These are phyloP conservation scores for Panorpa germanica DNA, from an alignment of 2,888 invertebrate genomes.

Conservation along the genomic window DNA sequence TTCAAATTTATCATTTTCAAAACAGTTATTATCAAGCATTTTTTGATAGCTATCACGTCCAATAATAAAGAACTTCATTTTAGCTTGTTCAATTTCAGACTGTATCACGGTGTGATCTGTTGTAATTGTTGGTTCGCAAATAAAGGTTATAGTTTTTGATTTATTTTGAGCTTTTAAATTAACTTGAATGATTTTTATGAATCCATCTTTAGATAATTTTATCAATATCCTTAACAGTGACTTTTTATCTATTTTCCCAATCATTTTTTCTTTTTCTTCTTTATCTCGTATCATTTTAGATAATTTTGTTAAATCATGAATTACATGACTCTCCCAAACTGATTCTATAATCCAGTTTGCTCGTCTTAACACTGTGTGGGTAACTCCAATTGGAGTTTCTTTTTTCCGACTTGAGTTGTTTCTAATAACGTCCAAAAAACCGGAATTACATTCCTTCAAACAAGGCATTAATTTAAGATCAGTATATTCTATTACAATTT, in stretches of 20 bases:
- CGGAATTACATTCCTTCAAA: too few species aligned
- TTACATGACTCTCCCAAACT: conserved; percentile 35
- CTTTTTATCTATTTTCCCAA: conserved; percentile 39
- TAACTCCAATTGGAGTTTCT: conserved; percentile 14
- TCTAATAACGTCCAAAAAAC: conserved; percentile 1
- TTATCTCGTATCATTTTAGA: conserved; percentile 30
- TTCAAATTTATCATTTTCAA: too few species aligned
- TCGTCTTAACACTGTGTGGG: conserved; percentile 29
- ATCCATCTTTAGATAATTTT: conserved; percentile 33
- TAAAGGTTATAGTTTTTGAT: conserved; percentile 27
- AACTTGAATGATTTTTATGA: conserved; percentile 32
- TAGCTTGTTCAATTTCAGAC: conserved; percentile 39
- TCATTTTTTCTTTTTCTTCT: conserved; percentile 32
- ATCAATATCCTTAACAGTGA: conserved; percentile 38
- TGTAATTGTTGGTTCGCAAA: conserved; percentile 30
- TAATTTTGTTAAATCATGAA: conserved; percentile 31
- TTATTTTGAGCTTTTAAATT: conserved; percentile 24
- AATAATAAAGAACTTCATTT: conserved; percentile 29
- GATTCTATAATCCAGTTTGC: conserved; percentile 40
- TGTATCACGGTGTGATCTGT: conserved; percentile 29
- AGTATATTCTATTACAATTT: conserved; percentile 13
- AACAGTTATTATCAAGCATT: too few species aligned
- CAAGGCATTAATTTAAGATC: conserved; percentile 13
- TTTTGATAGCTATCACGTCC: too few species aligned
- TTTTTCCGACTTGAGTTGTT: conserved; percentile 1